Conservation (phyloP, 2,888 invertebrate species). For the Lissonota sp. region DNA sequence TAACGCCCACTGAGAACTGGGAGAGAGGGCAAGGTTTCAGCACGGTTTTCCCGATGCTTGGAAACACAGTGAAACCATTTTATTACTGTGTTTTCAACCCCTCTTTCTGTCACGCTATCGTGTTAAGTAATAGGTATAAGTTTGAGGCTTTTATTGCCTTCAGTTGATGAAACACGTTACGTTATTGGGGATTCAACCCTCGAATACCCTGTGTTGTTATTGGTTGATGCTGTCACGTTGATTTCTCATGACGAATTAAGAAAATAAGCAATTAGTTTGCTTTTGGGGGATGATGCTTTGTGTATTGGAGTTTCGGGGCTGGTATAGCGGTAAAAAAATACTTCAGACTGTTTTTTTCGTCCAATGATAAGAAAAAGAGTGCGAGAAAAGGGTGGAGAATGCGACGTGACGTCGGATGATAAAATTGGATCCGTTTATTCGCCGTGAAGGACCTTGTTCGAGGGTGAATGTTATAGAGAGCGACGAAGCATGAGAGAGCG, state of each 20-base stretch:
- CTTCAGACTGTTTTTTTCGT: neutral
- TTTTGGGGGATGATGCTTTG: no score
- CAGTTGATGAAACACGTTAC: neutral
- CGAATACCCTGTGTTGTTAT: no score
- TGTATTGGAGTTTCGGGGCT: neutral
- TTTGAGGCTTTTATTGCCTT: neutral
- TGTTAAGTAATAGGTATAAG: neutral
- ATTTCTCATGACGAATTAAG: no score
- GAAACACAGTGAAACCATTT: neutral
- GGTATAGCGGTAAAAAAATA: neutral
- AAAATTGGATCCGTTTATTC: conserved; percentile 61
- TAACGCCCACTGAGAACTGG: neutral
- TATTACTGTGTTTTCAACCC: neutral
- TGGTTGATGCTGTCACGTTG: no score
- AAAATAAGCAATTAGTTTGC: no score
- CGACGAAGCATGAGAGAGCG: conserved; percentile 42
- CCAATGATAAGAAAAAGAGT: conserved; percentile 7
- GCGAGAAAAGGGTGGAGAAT: conserved; percentile 36
- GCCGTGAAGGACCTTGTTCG: conserved; percentile 52
- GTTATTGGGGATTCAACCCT: no score
- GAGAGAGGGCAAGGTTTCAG: neutral
- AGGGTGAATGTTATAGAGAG: conserved; percentile 43
- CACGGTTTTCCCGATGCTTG: neutral
- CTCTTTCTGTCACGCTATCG: neutral
- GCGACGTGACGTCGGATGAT: conserved; percentile 57